phyloP scores from a whole-genome alignment of 2,888 invertebrate species.

The Scelioninae gen. 2 region DNA sequence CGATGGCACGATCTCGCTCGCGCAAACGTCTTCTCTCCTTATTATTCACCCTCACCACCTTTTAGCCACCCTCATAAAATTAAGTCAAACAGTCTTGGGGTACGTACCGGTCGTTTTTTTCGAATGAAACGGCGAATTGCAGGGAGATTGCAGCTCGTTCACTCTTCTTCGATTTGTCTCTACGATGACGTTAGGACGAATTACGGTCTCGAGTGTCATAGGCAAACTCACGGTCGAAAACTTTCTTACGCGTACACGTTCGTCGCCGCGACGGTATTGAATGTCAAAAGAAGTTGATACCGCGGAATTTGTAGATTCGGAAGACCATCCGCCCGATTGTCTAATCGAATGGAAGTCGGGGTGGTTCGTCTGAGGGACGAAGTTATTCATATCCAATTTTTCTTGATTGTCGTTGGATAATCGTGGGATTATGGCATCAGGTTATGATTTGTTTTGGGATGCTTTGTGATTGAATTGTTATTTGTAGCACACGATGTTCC shows the following conservation, averaged over 20 bases:
- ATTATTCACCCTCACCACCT: conserved; percentile 54
- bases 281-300: conserved; percentile 45
- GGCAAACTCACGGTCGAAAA: conserved; percentile 27
- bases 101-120: conserved; percentile 59
- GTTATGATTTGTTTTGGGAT: conserved; percentile 29
- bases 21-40: conserved; percentile 51
- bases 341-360: conserved; percentile 52
- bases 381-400: conserved; percentile 58
- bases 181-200: conserved; percentile 42
- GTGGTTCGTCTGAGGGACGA: conserved; percentile 8
- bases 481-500: background rate
- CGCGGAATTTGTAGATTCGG: conserved; percentile 27
- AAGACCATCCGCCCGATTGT: conserved; percentile 20
- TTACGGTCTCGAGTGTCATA: conserved; percentile 45
- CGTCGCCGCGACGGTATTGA: conserved; percentile 14
- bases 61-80: conserved; percentile 69
- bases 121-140: conserved; percentile 42
- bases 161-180: conserved; percentile 30
- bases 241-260: conserved; percentile 41
- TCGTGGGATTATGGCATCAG: conserved; percentile 29
- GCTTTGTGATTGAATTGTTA: conserved; percentile 21
- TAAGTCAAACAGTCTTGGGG: conserved; percentile 73
- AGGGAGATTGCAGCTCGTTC: conserved; percentile 43
- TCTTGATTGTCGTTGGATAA: conserved; percentile 48
- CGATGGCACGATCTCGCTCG: conserved; percentile 33